Percentiles rank a stretch among this genome's conserved stretches.
Conservation (phyloP, 2,888 invertebrate species). For the Harpagoxenus sublaevis region DNA sequence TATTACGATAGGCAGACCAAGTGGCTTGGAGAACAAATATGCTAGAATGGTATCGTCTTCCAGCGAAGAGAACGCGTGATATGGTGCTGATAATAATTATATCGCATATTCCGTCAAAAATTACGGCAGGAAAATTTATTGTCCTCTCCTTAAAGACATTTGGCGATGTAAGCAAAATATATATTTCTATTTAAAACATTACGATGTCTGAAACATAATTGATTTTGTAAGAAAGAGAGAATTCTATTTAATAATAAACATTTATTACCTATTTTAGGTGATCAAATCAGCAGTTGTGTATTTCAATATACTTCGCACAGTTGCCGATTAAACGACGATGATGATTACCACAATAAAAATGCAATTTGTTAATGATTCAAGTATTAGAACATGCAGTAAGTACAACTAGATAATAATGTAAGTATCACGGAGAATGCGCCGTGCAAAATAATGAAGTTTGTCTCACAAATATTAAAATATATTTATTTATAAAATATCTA, state of each 20-base stretch:
- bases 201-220: background rate
- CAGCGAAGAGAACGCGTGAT: slow-evolving; percentile 60
- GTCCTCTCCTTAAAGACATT: slow-evolving; percentile 72
- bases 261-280: slow-evolving; percentile 21
- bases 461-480: background rate
- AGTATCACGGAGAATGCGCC: background rate
- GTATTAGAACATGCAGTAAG: background rate
- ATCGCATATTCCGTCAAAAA: slow-evolving; percentile 64
- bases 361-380: background rate
- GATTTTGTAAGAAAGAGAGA: background rate
- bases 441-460: background rate
- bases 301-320: slow-evolving; percentile 34
- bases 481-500: slow-evolving; percentile 2
- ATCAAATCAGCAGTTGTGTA: slow-evolving; percentile 34
- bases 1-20: slow-evolving; percentile 31
- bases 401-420: background rate
- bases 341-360: background rate
- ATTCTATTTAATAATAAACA: background rate
- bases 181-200: background rate
- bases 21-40: slow-evolving; percentile 32
- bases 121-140: slow-evolving; percentile 73
- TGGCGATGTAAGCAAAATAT: slow-evolving; percentile 66
- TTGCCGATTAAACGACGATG: background rate
- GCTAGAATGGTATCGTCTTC: slow-evolving; percentile 72
- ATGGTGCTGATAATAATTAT: slow-evolving; percentile 69